Base-by-base conservation (phyloP, 2,888 invertebrate species). In the Eupithecia abbreviata region DNA sequence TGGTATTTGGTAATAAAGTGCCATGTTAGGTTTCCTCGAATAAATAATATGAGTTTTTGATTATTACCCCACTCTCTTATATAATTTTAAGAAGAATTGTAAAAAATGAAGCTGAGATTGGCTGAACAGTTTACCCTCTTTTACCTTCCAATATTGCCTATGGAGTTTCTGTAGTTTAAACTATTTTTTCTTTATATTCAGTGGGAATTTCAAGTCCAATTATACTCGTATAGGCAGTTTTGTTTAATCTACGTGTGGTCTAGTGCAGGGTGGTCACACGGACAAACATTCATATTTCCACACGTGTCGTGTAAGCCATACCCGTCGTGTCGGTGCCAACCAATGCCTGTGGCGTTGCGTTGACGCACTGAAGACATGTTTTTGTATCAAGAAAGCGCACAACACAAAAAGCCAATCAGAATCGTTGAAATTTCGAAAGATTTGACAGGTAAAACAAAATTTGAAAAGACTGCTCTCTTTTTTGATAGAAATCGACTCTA, bases 331-430 rank as follows among this genome's bases (percentile, higher is more conserved):
- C 84, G 89, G 92, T 93, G 93, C 93, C 91, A 90, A 91, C 90
- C 91, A 90, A 91, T 91, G 90, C 85, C 81, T 85, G 93, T 92
- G 93, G 92, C 90, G 93, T 94, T 94, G 94, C 94, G 94, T 93
- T 89, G 93, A 94, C 94, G 93, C 93, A 91, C 93, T 93, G 92
- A 85, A 85, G 81, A 81, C 65, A 70, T 68, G n/a, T 80, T 83
- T 79, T 71, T 49, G 13, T 55, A 74, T 58, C 9, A 79, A 78
- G 49, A 74, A 82, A 81, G 82, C 82, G 73, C 68, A 76, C 81
- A 80, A 81, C 80, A 81, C 76, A 62, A 70, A 80, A 82, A 83
- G 80, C 80, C 70, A 67, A 74, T 42, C 43, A 30, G 41, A 66
- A 62, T 45, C 41, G 6, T 13, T 43, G 47, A 18, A 67, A 49